Evolutionary conservation across 1,140 invertebrate genomes (phyloP).

Genomic region (Telenomus remus): DNA sequence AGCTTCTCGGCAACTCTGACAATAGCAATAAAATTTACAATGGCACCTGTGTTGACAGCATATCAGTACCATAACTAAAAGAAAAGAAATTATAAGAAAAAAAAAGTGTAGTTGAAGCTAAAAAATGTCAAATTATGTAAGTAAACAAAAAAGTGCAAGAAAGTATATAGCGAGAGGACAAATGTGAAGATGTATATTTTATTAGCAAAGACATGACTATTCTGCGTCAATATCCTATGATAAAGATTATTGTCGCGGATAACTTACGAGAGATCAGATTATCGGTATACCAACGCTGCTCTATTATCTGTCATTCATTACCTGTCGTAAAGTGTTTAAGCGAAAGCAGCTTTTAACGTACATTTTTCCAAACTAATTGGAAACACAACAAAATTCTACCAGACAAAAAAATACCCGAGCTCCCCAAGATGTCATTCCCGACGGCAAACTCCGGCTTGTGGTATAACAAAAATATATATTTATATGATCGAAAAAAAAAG

Average conservation of each 20-base stretch:
- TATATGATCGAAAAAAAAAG: conserved; percentile 26
- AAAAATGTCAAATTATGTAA: conserved; percentile 58
- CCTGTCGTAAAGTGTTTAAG: conserved; percentile 62
- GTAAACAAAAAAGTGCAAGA: conserved; percentile 52
- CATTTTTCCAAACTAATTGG: conserved; percentile 23
- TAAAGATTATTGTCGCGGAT: conserved; percentile 63
- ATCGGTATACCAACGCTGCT: conserved; percentile 59
- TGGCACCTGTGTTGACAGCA: conserved; percentile 55
- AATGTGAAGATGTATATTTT: conserved; percentile 55
- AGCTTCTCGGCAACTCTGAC: background rate
- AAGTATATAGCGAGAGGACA: conserved; percentile 52
- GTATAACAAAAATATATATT: conserved; percentile 10
- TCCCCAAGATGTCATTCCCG: background rate
- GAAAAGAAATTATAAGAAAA: conserved; percentile 24
- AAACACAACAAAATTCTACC: conserved; percentile 12
- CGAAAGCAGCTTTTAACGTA: conserved; percentile 62
- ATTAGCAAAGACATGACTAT: conserved; percentile 56
- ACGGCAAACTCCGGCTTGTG: conserved; percentile 5
- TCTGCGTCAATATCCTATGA: conserved; percentile 57
- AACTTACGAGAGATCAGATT: conserved; percentile 65
- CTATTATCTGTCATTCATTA: conserved; percentile 63
- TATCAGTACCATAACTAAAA: conserved; percentile 50
- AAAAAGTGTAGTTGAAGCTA: conserved; percentile 52
- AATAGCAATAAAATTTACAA: conserved; percentile 17
- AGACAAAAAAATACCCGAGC: background rate